These are phyloP conservation scores for Drosophila macrospina DNA, from an alignment of 2,888 invertebrate genomes.

Conservation along the genomic window DNA sequence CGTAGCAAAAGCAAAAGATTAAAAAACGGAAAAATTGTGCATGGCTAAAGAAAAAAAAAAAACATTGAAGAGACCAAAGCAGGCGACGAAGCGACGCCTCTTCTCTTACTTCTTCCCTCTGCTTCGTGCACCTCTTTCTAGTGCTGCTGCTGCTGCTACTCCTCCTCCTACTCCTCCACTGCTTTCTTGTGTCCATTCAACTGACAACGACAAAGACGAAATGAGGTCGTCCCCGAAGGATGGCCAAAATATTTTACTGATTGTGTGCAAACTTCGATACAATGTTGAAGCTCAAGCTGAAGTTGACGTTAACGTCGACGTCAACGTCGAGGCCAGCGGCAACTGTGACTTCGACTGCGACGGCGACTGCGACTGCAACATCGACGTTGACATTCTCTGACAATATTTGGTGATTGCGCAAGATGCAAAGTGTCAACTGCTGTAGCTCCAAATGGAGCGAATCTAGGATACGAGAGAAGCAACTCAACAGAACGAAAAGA, in stretches of 20 bases:
- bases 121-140: not conserved
- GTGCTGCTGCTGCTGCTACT: not conserved
- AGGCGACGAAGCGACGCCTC: slow-evolving; percentile 55
- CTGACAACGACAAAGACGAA: slow-evolving; percentile 75
- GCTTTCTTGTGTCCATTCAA: slow-evolving; percentile 8
- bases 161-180: not conserved
- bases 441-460: slow-evolving; percentile 29
- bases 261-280: slow-evolving; percentile 82
- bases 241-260: slow-evolving; percentile 81
- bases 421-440: slow-evolving; percentile 80
- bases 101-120: not conserved
- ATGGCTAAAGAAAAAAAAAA: slow-evolving; percentile 69
- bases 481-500: slow-evolving; percentile 19
- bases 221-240: slow-evolving; percentile 80
- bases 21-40: slow-evolving; percentile 78
- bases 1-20: slow-evolving; percentile 76
- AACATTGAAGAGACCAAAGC: slow-evolving; percentile 66
- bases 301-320: slow-evolving; percentile 30
- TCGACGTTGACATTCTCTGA: slow-evolving; percentile 65
- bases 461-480: slow-evolving; percentile 18
- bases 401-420: slow-evolving; percentile 82
- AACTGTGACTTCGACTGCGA: slow-evolving; percentile 38
- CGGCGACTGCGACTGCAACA: not conserved
- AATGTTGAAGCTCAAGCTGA: slow-evolving; percentile 64
- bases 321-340: slow-evolving; percentile 26